phyloP scores from a whole-genome alignment of 2,113 vertebrate genomes.

The Guaruba guarouba region DNA sequence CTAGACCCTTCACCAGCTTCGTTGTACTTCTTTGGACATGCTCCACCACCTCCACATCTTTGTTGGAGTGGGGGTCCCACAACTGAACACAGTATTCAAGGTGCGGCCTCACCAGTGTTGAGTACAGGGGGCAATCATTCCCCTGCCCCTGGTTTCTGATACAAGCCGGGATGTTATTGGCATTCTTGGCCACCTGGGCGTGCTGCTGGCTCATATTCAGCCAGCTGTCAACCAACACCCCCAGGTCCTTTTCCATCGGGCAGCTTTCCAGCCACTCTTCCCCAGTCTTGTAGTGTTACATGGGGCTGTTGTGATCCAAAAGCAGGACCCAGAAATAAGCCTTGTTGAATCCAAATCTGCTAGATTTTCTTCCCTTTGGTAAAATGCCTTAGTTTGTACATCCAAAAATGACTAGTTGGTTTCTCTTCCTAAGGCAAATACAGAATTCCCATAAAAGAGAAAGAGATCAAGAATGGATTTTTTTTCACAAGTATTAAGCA shows the following conservation, averaged over 20 bases:
- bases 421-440: not conserved
- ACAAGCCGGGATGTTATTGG: not conserved
- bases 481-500: not conserved
- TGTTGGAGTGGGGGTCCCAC: not conserved
- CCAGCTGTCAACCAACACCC: not conserved
- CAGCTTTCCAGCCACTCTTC: not conserved
- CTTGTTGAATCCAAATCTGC: not conserved
- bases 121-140: not conserved
- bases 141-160: not conserved
- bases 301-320: rapidly evolving
- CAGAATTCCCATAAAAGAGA: not conserved
- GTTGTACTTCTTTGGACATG: not conserved
- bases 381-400: not conserved
- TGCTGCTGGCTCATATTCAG: not conserved
- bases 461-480: not conserved
- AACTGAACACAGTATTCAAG: not conserved
- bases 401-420: not conserved
- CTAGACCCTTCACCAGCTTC: not conserved
- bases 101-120: not conserved
- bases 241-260: not conserved
- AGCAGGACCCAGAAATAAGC: not conserved
- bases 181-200: not conserved
- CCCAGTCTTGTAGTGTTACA: not conserved
- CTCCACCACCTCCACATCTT: not conserved
- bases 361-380: not conserved